A percentile compares a stretch with the other conserved stretches of the same genome.
Conservation (phyloP, 2,113 vertebrate species). For the Sylvia atricapilla region DNA sequence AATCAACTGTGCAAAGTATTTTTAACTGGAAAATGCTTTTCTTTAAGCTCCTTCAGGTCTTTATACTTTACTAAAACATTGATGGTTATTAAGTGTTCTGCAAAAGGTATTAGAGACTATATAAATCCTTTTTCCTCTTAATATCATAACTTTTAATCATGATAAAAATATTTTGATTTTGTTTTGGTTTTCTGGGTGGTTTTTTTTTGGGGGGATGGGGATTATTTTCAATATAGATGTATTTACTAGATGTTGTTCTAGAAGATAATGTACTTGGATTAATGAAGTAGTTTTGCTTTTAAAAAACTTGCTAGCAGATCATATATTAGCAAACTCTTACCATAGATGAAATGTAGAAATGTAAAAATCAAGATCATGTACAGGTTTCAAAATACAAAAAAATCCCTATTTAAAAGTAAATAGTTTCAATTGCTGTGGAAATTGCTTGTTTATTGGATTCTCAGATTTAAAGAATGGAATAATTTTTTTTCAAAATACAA, state of each 20-base stretch:
- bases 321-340: neutral
- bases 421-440: neutral
- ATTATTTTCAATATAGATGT: rapidly evolving
- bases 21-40: neutral
- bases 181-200: neutral
- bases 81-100: neutral
- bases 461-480: neutral
- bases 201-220: too few species aligned
- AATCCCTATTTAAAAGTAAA: neutral
- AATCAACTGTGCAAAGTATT: neutral
- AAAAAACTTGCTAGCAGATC: neutral
- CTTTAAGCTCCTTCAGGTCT: neutral
- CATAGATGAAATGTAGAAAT: neutral
- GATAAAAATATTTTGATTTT: neutral
- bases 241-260: neutral
- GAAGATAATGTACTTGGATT: neutral
- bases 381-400: neutral
- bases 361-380: neutral
- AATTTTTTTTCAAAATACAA: neutral
- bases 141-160: neutral
- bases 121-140: neutral
- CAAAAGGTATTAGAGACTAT: neutral
- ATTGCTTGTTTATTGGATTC: neutral
- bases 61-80: neutral
- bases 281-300: neutral